Percentiles rank a stretch among this genome's conserved stretches.
phyloP scores from a whole-genome alignment of 2,113 vertebrate species.

The Crotalus horridus region DNA sequence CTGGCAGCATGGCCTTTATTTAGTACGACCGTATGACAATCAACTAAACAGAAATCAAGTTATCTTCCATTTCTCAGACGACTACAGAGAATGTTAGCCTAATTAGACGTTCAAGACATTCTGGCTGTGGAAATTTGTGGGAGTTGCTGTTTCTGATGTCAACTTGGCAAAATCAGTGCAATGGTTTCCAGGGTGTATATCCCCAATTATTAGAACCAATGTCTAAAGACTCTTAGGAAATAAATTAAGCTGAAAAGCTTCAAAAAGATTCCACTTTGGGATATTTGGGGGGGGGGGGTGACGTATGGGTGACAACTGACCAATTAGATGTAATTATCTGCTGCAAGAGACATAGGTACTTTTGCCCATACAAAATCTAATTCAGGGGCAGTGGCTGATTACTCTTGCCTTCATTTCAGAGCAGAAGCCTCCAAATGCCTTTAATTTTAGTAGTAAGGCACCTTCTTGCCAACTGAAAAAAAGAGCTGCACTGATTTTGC shows the following conservation, averaged over 20 bases:
- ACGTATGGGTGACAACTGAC: background rate
- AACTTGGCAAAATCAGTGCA: constrained; percentile 2
- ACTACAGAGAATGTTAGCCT: background rate
- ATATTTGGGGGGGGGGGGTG: background rate
- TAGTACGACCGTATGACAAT: background rate
- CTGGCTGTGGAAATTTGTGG: background rate
- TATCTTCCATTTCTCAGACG: constrained; percentile 24
- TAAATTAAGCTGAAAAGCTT: background rate
- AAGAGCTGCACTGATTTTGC: background rate
- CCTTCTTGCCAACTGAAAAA: background rate
- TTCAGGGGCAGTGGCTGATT: background rate
- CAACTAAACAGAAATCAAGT: background rate
- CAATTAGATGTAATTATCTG: background rate
- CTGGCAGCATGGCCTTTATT: background rate
- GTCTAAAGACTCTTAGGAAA: constrained; percentile 21
- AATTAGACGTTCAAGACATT: constrained; percentile 9
- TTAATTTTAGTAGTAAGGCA: background rate
- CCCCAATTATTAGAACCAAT: constrained; percentile 14
- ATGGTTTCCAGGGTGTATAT: constrained; percentile 2
- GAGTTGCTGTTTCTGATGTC: background rate
- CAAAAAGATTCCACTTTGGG: background rate
- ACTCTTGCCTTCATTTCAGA: background rate
- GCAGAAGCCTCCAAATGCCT: background rate
- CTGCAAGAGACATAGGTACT: background rate
- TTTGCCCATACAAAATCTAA: background rate